These are phyloP conservation scores for Phrynosoma blainvillii DNA, from an alignment of 2,113 vertebrate genomes.

Conservation along the genomic window DNA sequence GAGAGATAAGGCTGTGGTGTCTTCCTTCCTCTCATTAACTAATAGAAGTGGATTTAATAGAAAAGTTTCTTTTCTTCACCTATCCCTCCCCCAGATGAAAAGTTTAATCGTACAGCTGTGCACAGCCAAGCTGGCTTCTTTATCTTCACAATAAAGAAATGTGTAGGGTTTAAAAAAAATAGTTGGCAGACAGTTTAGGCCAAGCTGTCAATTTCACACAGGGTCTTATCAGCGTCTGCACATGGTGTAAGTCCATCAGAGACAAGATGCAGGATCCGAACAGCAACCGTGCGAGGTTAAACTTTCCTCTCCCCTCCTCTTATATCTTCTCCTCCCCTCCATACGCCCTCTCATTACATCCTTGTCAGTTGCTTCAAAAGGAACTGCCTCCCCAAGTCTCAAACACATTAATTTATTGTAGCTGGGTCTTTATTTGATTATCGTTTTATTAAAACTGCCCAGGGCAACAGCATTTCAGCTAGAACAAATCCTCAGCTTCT, in stretches of 20 bases:
- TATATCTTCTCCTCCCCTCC: neutral
- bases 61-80: conserved; percentile 22
- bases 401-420: conserved; percentile 62
- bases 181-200: conserved; percentile 45
- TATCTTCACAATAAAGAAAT: conserved; percentile 64
- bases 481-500: conserved; percentile 38
- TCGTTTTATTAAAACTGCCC: conserved; percentile 67
- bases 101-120: conserved; percentile 50
- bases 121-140: conserved; percentile 58
- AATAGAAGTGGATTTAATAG: conserved; percentile 17
- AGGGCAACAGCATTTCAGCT: conserved; percentile 48
- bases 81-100: conserved; percentile 6
- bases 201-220: conserved; percentile 66
- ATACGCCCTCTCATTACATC: conserved; percentile 22
- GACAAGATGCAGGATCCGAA: conserved; percentile 48
- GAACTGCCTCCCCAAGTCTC: conserved; percentile 31
- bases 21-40: conserved; percentile 47
- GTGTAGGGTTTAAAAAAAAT: neutral
- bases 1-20: too few species aligned
- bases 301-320: fast-evolving
- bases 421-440: conserved; percentile 70
- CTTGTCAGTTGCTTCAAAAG: conserved; percentile 27
- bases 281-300: conserved; percentile 70
- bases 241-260: conserved; percentile 55
- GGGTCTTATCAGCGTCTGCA: conserved; percentile 71